These are phyloP conservation scores for Alethe diademata DNA, from an alignment of 2,113 vertebrate species.

Conservation along the genomic window DNA sequence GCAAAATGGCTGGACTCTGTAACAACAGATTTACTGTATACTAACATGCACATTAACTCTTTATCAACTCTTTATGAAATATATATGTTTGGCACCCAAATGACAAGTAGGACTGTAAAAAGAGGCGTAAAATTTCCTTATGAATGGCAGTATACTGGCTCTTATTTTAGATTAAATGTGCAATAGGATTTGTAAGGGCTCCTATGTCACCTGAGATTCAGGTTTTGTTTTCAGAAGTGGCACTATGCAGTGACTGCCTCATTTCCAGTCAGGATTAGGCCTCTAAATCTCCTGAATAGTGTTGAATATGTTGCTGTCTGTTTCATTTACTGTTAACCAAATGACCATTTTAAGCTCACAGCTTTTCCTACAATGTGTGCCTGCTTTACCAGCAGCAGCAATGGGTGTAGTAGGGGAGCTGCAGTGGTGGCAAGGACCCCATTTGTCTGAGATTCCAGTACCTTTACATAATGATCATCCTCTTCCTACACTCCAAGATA, in stretches of 20 bases:
- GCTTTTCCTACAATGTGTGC: background rate
- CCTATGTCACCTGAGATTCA: background rate
- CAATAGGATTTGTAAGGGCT: background rate
- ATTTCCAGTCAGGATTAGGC: background rate
- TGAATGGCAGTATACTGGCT: background rate
- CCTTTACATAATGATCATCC: background rate
- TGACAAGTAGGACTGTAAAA: background rate
- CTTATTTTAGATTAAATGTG: background rate
- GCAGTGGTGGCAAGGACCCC: rapidly evolving
- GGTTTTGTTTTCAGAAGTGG: background rate
- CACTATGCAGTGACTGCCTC: background rate
- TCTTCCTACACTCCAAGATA: background rate
- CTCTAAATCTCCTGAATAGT: background rate
- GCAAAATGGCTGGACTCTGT: background rate
- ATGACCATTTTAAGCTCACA: background rate
- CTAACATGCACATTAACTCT: conserved; percentile 16
- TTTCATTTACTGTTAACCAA: background rate
- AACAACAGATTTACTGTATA: background rate
- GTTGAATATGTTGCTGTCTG: background rate
- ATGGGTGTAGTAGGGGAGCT: background rate
- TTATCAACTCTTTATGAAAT: background rate
- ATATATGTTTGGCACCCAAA: background rate
- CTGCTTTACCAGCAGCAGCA: background rate
- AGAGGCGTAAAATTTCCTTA: background rate
- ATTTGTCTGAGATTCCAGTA: background rate